Percentiles rank a stretch among this genome's conserved stretches.
phyloP scores from a whole-genome alignment of 1,140 invertebrate genomes.

The Drosophila azteca region DNA sequence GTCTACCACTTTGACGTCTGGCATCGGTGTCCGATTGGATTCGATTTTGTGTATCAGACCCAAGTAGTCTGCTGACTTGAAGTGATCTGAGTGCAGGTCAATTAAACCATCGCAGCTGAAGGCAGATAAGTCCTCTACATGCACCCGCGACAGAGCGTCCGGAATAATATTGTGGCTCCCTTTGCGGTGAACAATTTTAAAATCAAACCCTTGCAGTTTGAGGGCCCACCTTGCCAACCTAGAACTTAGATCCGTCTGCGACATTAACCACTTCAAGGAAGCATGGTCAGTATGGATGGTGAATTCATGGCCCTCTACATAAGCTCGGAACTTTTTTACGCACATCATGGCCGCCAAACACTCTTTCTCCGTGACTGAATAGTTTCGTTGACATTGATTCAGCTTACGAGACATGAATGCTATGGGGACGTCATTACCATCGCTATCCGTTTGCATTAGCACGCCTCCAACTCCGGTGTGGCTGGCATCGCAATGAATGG shows the following conservation, averaged over 20 bases:
- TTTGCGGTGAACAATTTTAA: no score
- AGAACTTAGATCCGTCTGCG: slow-evolving; percentile 3
- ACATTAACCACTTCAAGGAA: background rate
- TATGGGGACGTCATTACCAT: background rate
- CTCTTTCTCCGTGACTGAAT: slow-evolving; percentile 1
- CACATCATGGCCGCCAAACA: slow-evolving; percentile 5
- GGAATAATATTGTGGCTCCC: no score
- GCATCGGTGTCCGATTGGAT: background rate
- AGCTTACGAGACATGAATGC: slow-evolving; percentile 3
- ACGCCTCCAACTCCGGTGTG: slow-evolving; percentile 9
- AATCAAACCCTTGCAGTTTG: no score
- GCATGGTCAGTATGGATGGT: slow-evolving; percentile 5
- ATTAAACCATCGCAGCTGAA: background rate
- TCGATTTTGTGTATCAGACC: background rate
- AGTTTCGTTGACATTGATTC: slow-evolving; percentile 10
- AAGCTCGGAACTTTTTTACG: slow-evolving; percentile 11
- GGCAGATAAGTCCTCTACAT: slow-evolving; percentile 1
- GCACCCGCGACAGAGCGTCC: no score
- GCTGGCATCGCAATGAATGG: slow-evolving; percentile 12
- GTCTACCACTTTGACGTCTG: slow-evolving; percentile 8
- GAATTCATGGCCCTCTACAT: slow-evolving; percentile 9
- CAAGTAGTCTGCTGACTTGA: background rate
- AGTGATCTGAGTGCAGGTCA: no score
- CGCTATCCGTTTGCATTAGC: slow-evolving; percentile 3
- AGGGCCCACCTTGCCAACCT: slow-evolving; percentile 4